Base-by-base conservation (phyloP, 2,888 invertebrate genomes). In the Coelogynopora nodosa region DNA sequence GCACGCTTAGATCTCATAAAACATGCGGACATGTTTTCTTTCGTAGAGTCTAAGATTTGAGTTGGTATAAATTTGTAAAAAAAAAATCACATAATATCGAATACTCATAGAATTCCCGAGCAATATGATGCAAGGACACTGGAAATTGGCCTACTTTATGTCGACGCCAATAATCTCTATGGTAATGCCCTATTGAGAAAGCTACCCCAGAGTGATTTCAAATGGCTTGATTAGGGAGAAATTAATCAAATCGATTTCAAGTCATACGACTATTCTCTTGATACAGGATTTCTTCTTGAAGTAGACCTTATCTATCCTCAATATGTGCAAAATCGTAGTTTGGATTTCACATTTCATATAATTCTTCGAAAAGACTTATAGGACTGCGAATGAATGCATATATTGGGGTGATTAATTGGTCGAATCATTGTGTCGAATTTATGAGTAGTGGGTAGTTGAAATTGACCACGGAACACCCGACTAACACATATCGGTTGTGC, bases 331-430 rank as follows among this genome's bases (percentile, higher is more conserved):
- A 18, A 49, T 49, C 5, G 18, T 10, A 49, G 5, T 49, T 49
- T 18, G 5, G 49, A 49, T 49, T 18, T 49, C 18, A 5, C 18
- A 18, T 49, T 18, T 49, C 49, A 49, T 10, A 10, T 49, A 10
- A 49, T 49, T 5, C 5, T 10, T 10, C 5, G 18, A 10, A 5
- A 49, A 49, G 74, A 26, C 23, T 74, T 74, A n/a, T 26, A 2
- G 18, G 27, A n/a, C 2, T 74, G 23, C 2, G 5, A 74, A 13
- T 26, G 27, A 2, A 26, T 23, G 23, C 10, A 13, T 23, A 74
- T 74, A 74, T 74, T 74, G 74, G 74, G 74, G 5, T 74, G 74
- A 13, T 5, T 74, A 74, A 74, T 74, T 74, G 49, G 49, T 49
- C 18, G 5, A 49, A 49, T 49, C 5, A 49, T 49, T 49, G 49